Evolutionary conservation across 2,888 invertebrate species (phyloP), one percentile per base, ranked within the genome.

Genomic region (Coleophora flavipennella): DNA sequence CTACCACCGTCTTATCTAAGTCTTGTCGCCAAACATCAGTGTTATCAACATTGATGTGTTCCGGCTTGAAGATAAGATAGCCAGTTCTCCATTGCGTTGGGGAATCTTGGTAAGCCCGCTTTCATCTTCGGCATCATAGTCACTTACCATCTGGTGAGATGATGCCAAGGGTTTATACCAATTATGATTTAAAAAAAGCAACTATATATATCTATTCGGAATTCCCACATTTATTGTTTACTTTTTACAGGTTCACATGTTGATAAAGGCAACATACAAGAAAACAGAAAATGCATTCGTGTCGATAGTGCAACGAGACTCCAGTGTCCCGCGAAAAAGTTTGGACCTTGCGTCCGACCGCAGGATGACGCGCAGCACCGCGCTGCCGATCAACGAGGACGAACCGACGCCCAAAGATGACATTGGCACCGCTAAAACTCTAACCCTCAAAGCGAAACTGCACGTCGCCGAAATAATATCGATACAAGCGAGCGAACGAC

Each of bases 381-480:
- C 53, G 4, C 13, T 84, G 11, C 64, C 67, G 11, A 53, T 69
- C 0, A 63, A 66, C 4, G 59, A 62, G 2, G 14, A 46, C 2
- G 73, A 74, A 45, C 60, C 67, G 20, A 54, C 2, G 31, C 8
- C 9, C 13, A 13, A 6, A 12, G 12, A 6, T 6, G 13, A 12
- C 32, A 32, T 7, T 7, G 10, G 29, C 34, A 74, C 45, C 60
- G 67, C 25, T 54, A 66, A 36, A 66, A 70, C 38, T 55, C 60
- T 11, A 3, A 55, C 57, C 8, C 62, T 70, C 46, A 55, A 55
- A 50, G 71, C 76, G 0, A 75, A 73, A 41, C 41, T 79, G 38
- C 81, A 83, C 41, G 80, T 77, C 7, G 84, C 84, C 27, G 83
- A 83, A 67, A 79, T 81, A 35, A 75, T 80, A 53, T 81, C 84